phyloP scores from a whole-genome alignment of 2,888 invertebrate species.

The Alcis repandata region DNA sequence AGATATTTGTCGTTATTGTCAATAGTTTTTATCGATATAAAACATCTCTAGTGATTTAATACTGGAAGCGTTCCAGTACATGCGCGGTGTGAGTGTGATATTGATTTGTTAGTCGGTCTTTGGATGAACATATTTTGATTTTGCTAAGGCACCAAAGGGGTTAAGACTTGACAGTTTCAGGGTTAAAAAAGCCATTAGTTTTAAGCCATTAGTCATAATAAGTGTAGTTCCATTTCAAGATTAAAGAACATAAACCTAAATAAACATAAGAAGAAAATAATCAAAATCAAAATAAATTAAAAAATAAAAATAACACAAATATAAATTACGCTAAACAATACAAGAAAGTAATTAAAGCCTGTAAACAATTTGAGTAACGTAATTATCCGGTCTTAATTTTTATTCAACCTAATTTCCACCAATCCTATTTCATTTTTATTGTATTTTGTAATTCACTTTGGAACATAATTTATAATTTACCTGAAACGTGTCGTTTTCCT shows the following conservation, averaged over 20 bases:
- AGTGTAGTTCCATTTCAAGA: too few relatives aligned
- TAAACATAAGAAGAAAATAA: not conserved
- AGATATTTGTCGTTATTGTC: not conserved
- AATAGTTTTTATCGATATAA: conserved; percentile 9
- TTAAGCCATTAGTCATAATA: too few relatives aligned
- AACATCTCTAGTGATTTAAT: conserved; percentile 26
- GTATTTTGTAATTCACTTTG: conserved; percentile 2
- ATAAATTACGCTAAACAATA: not conserved
- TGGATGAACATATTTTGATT: not conserved
- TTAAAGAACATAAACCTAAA: too few relatives aligned
- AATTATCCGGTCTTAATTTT: not conserved
- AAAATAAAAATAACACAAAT: too few relatives aligned
- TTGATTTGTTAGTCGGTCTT: conserved; percentile 40
- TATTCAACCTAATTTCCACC: not conserved
- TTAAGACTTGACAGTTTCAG: too few relatives aligned
- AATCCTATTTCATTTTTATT: not conserved
- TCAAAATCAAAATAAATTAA: too few relatives aligned
- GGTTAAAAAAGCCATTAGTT: too few relatives aligned
- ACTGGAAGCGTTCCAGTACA: conserved; percentile 46
- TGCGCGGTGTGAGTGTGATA: conserved; percentile 42
- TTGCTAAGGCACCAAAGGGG: too few relatives aligned
- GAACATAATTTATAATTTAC: conserved; percentile 14
- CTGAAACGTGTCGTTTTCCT: not conserved
- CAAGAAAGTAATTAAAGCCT: not conserved
- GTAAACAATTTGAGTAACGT: too few relatives aligned